A percentile compares a stretch with the other conserved stretches of the same genome.
These are phyloP conservation scores for Rhagium mordax DNA, from an alignment of 2,888 invertebrate species.

Conservation along the genomic window DNA sequence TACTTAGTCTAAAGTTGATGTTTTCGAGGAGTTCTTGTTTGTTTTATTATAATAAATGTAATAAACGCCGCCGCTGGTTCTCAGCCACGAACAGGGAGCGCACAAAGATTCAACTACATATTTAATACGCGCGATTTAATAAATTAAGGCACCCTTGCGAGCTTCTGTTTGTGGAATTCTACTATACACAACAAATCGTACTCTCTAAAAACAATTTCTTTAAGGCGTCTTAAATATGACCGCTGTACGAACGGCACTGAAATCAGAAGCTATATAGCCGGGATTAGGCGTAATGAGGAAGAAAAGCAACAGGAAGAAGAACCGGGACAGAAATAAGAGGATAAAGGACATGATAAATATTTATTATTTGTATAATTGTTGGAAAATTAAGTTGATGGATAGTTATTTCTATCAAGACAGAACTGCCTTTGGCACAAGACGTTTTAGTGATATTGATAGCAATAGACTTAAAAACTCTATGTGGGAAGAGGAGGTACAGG, in stretches of 20 bases:
- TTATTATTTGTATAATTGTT: conserved; percentile 67
- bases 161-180: conserved; percentile 31
- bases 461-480: too few species aligned
- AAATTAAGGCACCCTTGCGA: conserved; percentile 53
- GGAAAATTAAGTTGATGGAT: conserved; percentile 55
- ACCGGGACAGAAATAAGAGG: conserved; percentile 66
- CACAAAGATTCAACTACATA: conserved; percentile 52
- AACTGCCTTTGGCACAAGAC: not conserved
- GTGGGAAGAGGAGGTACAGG: too few species aligned
- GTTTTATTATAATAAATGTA: too few species aligned
- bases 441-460: too few species aligned
- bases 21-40: too few species aligned
- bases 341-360: conserved; percentile 67
- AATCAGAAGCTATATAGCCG: conserved; percentile 52
- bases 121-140: conserved; percentile 62
- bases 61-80: conserved; percentile 29
- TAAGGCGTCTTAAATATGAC: conserved; percentile 35
- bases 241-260: conserved; percentile 47
- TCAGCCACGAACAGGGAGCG: conserved; percentile 40
- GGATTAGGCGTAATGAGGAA: conserved; percentile 65
- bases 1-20: too few species aligned
- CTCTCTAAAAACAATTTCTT: conserved; percentile 40
- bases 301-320: conserved; percentile 67
- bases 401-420: conserved; percentile 20
- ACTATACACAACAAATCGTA: conserved; percentile 44